Evolutionary conservation across 2,113 vertebrate species (phyloP).

Genomic region (Mohoua ochrocephala): DNA sequence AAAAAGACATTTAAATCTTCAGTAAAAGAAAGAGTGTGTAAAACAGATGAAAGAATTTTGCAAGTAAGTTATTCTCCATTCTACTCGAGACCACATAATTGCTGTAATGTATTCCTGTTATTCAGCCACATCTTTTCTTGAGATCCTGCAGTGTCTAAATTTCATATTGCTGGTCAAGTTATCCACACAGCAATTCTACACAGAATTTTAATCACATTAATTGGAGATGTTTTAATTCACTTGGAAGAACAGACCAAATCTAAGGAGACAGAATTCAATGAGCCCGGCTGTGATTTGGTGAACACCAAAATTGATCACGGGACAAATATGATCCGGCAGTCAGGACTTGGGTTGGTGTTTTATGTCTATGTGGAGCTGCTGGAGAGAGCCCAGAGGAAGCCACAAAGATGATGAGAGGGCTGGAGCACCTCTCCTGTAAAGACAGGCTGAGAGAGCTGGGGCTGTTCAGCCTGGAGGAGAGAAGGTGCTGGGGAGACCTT

Average conservation of each 20-base stretch:
- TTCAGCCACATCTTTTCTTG: background rate
- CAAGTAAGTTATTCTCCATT: background rate
- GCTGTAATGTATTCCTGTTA: background rate
- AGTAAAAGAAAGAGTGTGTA: background rate
- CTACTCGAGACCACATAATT: background rate
- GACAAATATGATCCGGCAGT: background rate
- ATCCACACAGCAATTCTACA: background rate
- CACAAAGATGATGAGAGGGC: background rate
- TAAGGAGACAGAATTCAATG: background rate
- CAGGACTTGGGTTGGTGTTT: background rate
- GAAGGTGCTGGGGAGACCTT: background rate
- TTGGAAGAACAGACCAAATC: background rate
- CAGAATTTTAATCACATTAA: background rate
- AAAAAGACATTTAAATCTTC: background rate
- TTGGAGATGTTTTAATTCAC: background rate
- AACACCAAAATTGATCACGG: background rate
- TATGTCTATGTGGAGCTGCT: background rate
- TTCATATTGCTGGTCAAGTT: background rate
- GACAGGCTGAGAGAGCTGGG: background rate
- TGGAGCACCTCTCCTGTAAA: background rate
- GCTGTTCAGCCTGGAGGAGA: background rate
- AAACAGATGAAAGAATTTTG: background rate
- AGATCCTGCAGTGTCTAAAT: background rate
- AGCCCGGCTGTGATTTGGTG: background rate
- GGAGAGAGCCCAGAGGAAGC: background rate